phyloP scores from a whole-genome alignment of 2,888 invertebrate genomes.

The Lysandra bellargus region DNA sequence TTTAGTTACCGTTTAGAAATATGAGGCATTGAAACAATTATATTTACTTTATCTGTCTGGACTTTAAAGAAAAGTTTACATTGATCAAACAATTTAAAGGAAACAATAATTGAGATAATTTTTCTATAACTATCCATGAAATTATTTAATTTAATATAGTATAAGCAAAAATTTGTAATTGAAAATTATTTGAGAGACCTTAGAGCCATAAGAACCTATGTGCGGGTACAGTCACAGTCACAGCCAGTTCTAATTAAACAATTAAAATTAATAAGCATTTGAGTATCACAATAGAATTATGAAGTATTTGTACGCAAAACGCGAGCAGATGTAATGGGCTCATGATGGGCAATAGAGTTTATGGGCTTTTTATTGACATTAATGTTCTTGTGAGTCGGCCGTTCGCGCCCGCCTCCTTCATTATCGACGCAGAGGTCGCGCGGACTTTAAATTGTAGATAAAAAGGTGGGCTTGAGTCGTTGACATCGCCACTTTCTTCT shows the following conservation, averaged over 20 bases:
- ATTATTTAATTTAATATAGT: too few species aligned
- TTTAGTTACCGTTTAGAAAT: too few species aligned
- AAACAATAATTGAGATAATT: too few species aligned
- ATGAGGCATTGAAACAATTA: too few species aligned
- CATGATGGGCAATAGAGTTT: conserved; percentile 78
- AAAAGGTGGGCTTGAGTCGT: conserved; percentile 57
- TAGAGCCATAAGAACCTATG: too few species aligned
- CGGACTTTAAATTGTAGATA: conserved; percentile 73
- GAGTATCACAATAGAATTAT: conserved; percentile 35
- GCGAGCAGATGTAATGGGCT: conserved; percentile 77
- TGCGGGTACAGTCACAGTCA: too few species aligned
- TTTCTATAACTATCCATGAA: too few species aligned
- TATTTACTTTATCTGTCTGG: too few species aligned
- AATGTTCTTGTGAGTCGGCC: conserved; percentile 75
- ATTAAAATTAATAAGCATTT: not conserved
- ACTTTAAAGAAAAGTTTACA: too few species aligned
- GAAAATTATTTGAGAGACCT: too few species aligned
- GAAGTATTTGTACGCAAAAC: conserved; percentile 69
- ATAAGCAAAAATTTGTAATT: too few species aligned
- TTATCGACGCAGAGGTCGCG: conserved; percentile 76
- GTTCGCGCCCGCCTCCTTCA: conserved; percentile 77
- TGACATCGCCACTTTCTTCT: conserved; percentile 42
- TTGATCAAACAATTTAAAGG: too few species aligned
- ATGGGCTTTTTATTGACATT: conserved; percentile 80
- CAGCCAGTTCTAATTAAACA: not conserved